These are phyloP conservation scores for Manis crassicaudata DNA, from an alignment of 2,797 vertebrate genomes.

Conservation along the genomic window DNA sequence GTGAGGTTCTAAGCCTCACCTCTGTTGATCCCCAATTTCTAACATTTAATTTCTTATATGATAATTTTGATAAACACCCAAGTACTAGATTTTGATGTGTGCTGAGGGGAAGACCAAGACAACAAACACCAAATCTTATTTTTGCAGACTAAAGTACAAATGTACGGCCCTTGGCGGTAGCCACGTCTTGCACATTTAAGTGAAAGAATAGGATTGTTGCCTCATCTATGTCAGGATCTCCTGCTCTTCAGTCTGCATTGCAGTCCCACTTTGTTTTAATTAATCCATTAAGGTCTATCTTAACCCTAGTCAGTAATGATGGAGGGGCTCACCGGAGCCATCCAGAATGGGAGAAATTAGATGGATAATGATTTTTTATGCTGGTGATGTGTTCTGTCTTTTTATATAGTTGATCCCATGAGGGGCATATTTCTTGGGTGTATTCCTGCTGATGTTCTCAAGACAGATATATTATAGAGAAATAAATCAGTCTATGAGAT, in stretches of 20 bases:
- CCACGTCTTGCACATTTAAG: not conserved
- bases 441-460: constrained; percentile 80
- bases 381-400: constrained; percentile 83
- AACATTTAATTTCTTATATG: constrained; percentile 45
- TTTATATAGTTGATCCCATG: constrained; percentile 82
- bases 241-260: constrained; percentile 63
- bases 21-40: not conserved
- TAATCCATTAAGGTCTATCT: constrained; percentile 78
- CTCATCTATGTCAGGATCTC: constrained; percentile 56
- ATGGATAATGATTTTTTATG: constrained; percentile 82
- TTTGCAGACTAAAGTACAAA: constrained; percentile 32
- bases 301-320: constrained; percentile 81
- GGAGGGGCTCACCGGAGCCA: constrained; percentile 78
- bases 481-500: constrained; percentile 78
- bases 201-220: constrained; percentile 47
- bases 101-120: constrained; percentile 44
- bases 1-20: too few species aligned
- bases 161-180: not conserved
- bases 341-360: constrained; percentile 85
- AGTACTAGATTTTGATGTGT: constrained; percentile 50
- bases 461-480: constrained; percentile 79
- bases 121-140: constrained; percentile 48
- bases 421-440: constrained; percentile 81
- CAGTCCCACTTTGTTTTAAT: constrained; percentile 68
- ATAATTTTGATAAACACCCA: constrained; percentile 44